Base-by-base conservation (phyloP, 2,888 invertebrate genomes). In the Acanthacorydalis orientalis region DNA sequence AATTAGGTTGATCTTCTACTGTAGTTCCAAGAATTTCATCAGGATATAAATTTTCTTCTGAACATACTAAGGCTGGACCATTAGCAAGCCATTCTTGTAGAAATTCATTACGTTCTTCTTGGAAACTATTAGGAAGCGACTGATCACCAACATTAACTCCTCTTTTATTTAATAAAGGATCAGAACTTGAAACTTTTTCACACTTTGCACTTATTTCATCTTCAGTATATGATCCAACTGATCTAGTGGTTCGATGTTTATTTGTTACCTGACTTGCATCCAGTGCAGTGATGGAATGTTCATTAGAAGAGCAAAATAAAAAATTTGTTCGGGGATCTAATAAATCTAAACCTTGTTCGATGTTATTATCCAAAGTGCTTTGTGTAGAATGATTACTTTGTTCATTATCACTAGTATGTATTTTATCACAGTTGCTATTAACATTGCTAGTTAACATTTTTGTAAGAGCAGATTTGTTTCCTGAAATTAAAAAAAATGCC, bases 321-420 rank as follows among this genome's bases (percentile, higher is more conserved):
- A 40, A 40, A 49, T 53, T 54, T 11, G 53, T 50, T 6, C 55
- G 48, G 7, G 59, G 56, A 49, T 60, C 59, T 35, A 64, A 50
- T 33, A 61, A 56, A 55, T 65, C 65, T 23, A 62, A 60, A 31
- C 65, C 65, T 58, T 60, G 59, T 54, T 65, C 65, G 31, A 65
- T 59, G 53, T 48, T 57, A 53, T 39, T 32, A 10, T 41, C 35
- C 43, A 15, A 37, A 33, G 43, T 38, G 33, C 23, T 23, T 23
- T 23, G 23, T 23, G 23, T 23, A 23, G 23, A 6, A 23, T 37
- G 37, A 10, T 14, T 7, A 14, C 10, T 14, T 7, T 14, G 12
- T 37, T 37, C 37, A 14, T 46, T 23, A 31, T 38, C 15, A 23
- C 11, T 47, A 39, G 44, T 51, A n/a, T 31, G 34, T 31, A 23